A percentile compares a stretch with the other conserved stretches of the same genome.
These are phyloP conservation scores for Sebastes aleutianus DNA, from an alignment of 2,797 vertebrate genomes.

Conservation along the genomic window DNA sequence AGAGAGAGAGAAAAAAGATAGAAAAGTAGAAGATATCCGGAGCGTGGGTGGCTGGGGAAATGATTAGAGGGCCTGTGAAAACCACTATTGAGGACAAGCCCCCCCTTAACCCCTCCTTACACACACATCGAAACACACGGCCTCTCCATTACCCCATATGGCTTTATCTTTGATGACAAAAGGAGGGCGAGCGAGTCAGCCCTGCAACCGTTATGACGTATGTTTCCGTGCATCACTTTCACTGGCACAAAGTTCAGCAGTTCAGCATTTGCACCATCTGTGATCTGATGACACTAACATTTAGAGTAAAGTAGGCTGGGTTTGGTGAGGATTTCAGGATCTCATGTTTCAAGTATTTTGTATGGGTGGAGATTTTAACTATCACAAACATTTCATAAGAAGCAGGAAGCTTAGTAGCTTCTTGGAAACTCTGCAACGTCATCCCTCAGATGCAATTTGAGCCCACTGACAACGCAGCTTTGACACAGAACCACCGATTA, in stretches of 20 bases:
- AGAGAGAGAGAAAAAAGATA: background rate
- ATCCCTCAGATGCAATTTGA: background rate
- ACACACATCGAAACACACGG: background rate
- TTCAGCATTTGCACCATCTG: conserved; percentile 16
- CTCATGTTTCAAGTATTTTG: background rate
- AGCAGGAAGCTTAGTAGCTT: conserved; percentile 50
- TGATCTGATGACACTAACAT: background rate
- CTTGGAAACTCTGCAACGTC: conserved; percentile 52
- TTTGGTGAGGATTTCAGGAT: background rate
- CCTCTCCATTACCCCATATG: conserved; percentile 43
- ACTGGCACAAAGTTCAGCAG: conserved; percentile 13
- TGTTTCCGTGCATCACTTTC: conserved; percentile 38
- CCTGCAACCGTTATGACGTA: conserved; percentile 36
- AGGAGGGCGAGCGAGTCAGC: conserved; percentile 11
- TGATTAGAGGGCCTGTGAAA: conserved; percentile 44
- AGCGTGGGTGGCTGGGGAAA: conserved; percentile 60
- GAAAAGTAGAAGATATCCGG: conserved; percentile 43
- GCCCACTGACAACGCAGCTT: background rate
- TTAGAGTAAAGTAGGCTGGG: background rate
- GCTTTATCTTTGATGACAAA: conserved; percentile 48
- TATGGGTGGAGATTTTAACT: background rate
- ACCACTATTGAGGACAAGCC: conserved; percentile 27
- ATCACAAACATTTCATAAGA: conserved; percentile 26
- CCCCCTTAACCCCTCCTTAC: background rate
- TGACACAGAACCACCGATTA: background rate